These are phyloP conservation scores for Linepithema humile DNA, from an alignment of 1,140 invertebrate species.

Conservation along the genomic window DNA sequence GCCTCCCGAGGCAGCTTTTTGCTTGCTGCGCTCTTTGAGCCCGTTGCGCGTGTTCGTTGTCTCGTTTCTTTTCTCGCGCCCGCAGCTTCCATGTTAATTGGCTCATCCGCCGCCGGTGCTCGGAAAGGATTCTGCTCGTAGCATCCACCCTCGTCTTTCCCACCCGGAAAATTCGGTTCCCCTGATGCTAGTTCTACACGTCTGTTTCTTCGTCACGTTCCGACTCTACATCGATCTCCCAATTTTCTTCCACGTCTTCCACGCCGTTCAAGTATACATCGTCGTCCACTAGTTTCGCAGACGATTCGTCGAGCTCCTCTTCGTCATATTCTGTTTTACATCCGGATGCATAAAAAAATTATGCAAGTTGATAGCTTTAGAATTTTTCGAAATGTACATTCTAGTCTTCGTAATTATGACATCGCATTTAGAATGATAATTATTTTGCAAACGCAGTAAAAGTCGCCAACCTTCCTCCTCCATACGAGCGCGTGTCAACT, in stretches of 20 bases:
- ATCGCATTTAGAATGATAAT: neutral
- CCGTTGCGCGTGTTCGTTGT: neutral
- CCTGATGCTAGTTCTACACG: neutral
- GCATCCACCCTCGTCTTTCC: too few species aligned
- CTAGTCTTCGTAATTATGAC: neutral
- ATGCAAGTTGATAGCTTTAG: too few species aligned
- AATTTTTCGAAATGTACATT: neutral
- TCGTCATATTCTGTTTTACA: neutral
- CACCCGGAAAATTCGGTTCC: neutral
- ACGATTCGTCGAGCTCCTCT: neutral
- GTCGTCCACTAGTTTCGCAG: neutral
- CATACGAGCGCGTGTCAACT: slow-evolving; percentile 45
- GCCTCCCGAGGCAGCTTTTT: slow-evolving; percentile 52
- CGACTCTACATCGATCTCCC: neutral
- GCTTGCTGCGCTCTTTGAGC: neutral
- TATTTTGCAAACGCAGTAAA: neutral
- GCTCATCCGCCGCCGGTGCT: neutral
- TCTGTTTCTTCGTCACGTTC: neutral
- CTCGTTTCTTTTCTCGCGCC: neutral
- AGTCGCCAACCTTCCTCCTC: slow-evolving; percentile 17
- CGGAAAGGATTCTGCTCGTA: neutral
- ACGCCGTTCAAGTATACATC: neutral
- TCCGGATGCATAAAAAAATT: neutral
- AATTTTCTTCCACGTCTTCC: neutral
- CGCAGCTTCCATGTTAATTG: slow-evolving; percentile 50